phyloP scores from a whole-genome alignment of 2,113 vertebrate species.

The Chelonoidis abingdonii region DNA sequence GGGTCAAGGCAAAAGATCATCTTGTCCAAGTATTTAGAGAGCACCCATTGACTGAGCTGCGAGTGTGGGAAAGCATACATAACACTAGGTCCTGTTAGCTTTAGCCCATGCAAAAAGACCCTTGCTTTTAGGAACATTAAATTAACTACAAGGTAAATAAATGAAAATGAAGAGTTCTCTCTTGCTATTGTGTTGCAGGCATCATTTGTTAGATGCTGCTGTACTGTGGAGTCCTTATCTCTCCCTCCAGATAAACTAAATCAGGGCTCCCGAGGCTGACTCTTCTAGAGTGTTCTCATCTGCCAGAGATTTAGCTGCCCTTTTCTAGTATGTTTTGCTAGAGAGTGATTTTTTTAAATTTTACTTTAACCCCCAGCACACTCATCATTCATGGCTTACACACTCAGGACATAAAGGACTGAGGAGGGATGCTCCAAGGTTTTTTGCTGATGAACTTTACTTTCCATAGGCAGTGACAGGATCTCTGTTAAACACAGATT shows the following conservation, averaged over 20 bases:
- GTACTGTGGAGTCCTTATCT: slow-evolving; percentile 65
- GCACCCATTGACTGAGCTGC: slow-evolving; percentile 30
- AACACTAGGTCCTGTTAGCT: slow-evolving; percentile 8
- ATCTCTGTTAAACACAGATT: slow-evolving; percentile 66
- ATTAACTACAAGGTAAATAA: slow-evolving; percentile 71
- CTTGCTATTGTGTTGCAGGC: slow-evolving; percentile 60
- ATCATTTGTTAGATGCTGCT: slow-evolving; percentile 71
- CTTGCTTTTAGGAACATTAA: slow-evolving; percentile 59
- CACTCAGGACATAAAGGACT: slow-evolving; percentile 65
- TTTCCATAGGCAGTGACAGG: slow-evolving; percentile 52
- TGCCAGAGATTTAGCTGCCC: slow-evolving; percentile 69
- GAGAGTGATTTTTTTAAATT: slow-evolving; percentile 67
- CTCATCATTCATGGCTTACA: slow-evolving; percentile 66
- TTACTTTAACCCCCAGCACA: slow-evolving; percentile 63
- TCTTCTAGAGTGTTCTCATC: slow-evolving; percentile 65
- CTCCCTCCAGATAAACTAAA: slow-evolving; percentile 76
- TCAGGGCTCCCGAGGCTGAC: slow-evolving; percentile 70
- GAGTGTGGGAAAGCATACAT: background rate
- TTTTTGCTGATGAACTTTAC: slow-evolving; percentile 69
- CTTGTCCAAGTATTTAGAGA: slow-evolving; percentile 61
- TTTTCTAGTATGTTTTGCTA: slow-evolving; percentile 58
- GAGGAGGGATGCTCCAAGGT: slow-evolving; percentile 71
- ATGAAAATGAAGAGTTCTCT: slow-evolving; percentile 62
- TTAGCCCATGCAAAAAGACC: slow-evolving; percentile 33
- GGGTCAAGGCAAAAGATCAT: slow-evolving; percentile 49